Evolutionary conservation across 2,888 invertebrate genomes (phyloP), one percentile per base, ranked within the genome.

Genomic region (Acholoe squamosa): DNA sequence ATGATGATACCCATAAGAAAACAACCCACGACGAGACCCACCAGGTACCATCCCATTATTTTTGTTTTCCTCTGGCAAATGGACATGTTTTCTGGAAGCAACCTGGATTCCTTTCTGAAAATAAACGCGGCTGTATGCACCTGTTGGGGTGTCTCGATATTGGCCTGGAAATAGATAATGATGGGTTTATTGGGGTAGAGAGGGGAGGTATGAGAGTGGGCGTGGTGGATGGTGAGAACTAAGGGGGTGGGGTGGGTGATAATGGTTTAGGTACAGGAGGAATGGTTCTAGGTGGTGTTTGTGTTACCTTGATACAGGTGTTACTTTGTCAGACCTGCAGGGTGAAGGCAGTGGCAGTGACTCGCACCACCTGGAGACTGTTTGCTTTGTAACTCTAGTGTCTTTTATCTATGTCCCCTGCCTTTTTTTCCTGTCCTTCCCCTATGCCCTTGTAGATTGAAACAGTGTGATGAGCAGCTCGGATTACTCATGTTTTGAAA

Each of bases 401-500:
- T 71, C 71, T 28, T 71, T 43, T 28, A 25, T 71, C n/a, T 71
- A 10, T 71, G 71, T 71, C 19, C 61, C 14, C 61, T 61, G 43
- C 43, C 43, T 10, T 43, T 3, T 43, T 43, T 61, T 19, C 61
- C 61, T 19, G 61, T 71, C 25, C 28, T n/a, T 25, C 71, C 14
- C n/a, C 25, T 71, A 71, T 28, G 28, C 12, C 71, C 71, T 71
- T 25, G 28, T 28, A 25, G 25, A 7, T 3, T 5, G 25, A 71
- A 71, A 71, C 71, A 71, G 25, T 25, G 71, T 28, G 14, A 28
- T 28, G 71, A 71, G 71, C 71, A 71, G 71, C 71, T 71, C 71
- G 3, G 71, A n/a, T n/a, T n/a, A n/a, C n/a, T n/a, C n/a, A n/a
- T n/a, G n/a, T n/a, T n/a, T n/a, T n/a, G n/a, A 71, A 61, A 61